phyloP scores from a whole-genome alignment of 2,888 invertebrate genomes.

The Coecobrya sp. region DNA sequence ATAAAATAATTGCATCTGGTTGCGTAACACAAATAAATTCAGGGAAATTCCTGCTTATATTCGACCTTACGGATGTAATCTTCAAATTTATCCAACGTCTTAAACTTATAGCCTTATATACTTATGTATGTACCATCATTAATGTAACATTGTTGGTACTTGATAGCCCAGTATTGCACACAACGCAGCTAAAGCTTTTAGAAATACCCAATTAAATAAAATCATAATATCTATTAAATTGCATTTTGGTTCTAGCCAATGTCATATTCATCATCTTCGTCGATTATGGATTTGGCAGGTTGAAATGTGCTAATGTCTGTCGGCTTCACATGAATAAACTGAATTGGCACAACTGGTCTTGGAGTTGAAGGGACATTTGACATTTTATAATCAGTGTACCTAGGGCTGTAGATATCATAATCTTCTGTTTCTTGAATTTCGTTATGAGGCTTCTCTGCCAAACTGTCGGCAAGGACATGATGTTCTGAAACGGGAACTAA shows the following conservation, averaged over 20 bases:
- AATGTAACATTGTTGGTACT: neutral
- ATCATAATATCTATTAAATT: neutral
- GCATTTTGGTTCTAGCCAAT: slow-evolving; percentile 49
- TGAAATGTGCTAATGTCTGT: slow-evolving; percentile 65
- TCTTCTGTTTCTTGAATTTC: slow-evolving; percentile 54
- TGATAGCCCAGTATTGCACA: neutral
- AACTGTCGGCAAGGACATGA: slow-evolving; percentile 27
- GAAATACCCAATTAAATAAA: neutral
- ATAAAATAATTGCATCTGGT: neutral
- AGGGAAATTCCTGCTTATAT: neutral
- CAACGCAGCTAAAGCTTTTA: neutral
- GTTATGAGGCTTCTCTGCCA: slow-evolving; percentile 1
- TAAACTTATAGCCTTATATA: neutral
- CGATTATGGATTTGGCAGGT: slow-evolving; percentile 61
- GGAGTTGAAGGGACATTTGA: slow-evolving; percentile 6
- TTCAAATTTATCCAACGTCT: neutral
- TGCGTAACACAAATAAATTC: neutral
- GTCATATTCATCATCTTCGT: slow-evolving; percentile 76
- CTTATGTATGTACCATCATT: too few species aligned
- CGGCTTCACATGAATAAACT: slow-evolving; percentile 72
- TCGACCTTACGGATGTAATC: neutral
- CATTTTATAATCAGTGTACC: slow-evolving; percentile 57
- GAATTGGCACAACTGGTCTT: slow-evolving; percentile 69
- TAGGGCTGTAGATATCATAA: slow-evolving; percentile 75
- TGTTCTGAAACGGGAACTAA: neutral